Evolutionary conservation across 2,113 vertebrate species (phyloP).

Genomic region (Trochalopteron elliotii): DNA sequence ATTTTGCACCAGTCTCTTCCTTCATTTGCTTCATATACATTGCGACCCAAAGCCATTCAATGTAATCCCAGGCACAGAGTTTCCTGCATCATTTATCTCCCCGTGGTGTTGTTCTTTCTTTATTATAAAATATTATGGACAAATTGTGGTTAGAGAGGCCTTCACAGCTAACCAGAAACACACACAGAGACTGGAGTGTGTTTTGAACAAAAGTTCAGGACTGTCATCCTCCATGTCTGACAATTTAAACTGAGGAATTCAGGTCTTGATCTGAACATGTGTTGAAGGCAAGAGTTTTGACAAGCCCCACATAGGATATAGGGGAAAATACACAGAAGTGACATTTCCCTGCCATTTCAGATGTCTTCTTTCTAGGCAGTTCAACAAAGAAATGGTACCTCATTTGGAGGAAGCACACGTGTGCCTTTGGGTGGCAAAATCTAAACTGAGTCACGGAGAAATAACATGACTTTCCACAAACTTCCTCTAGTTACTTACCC

Average conservation of each 20-base stretch:
- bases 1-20: neutral
- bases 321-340: neutral
- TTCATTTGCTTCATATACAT: neutral
- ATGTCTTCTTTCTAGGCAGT: neutral
- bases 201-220: neutral
- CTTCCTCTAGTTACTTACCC: neutral
- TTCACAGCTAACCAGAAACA: neutral
- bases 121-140: neutral
- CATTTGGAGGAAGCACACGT: neutral
- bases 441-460: neutral
- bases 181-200: neutral
- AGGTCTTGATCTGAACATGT: neutral
- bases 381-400: neutral
- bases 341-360: neutral
- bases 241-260: neutral
- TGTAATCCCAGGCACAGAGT: neutral
- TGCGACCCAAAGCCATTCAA: neutral
- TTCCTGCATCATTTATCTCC: neutral
- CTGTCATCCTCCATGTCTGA: neutral
- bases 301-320: neutral
- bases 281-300: neutral
- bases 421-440: neutral
- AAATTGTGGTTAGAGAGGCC: neutral
- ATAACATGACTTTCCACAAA: neutral
- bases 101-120: neutral